A percentile compares a stretch with the other conserved stretches of the same genome.
Conservation (phyloP, 2,113 vertebrate species). For the Lampris incognitus region DNA sequence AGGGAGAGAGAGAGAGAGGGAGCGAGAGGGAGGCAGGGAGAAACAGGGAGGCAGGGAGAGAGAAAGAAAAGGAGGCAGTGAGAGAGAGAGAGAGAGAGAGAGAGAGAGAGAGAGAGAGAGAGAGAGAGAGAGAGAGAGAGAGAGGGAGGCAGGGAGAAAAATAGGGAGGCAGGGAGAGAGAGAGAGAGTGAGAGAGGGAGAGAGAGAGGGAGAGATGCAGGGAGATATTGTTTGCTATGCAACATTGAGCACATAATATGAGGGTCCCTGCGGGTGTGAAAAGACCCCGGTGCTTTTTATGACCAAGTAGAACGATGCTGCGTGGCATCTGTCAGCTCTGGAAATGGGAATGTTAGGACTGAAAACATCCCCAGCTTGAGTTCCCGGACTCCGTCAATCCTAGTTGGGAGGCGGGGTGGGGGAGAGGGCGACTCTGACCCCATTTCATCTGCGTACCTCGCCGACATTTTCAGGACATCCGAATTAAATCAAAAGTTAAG, state of each 20-base stretch:
- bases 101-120: not conserved
- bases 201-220: not conserved
- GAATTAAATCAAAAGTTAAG: too few species aligned
- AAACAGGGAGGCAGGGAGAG: too few species aligned
- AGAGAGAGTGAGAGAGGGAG: not conserved
- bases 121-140: not conserved
- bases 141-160: not conserved
- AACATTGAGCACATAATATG: slow-evolving; percentile 11
- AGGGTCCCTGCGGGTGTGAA: not conserved
- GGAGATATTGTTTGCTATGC: not conserved
- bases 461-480: too few species aligned
- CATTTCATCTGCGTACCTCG: too few species aligned
- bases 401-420: too few species aligned
- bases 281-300: not conserved
- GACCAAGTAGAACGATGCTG: not conserved
- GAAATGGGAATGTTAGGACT: not conserved
- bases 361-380: not conserved
- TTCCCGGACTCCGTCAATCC: not conserved
- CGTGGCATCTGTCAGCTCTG: slow-evolving; percentile 8
- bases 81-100: not conserved
- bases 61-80: not conserved
- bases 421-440: too few species aligned
- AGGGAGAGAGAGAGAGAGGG: not conserved
- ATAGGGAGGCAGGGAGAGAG: slow-evolving; percentile 5
- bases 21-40: not conserved